Evolutionary conservation across 2,888 invertebrate species (phyloP), one percentile per base, ranked within the genome.

Genomic region (Aplocera efformata): DNA sequence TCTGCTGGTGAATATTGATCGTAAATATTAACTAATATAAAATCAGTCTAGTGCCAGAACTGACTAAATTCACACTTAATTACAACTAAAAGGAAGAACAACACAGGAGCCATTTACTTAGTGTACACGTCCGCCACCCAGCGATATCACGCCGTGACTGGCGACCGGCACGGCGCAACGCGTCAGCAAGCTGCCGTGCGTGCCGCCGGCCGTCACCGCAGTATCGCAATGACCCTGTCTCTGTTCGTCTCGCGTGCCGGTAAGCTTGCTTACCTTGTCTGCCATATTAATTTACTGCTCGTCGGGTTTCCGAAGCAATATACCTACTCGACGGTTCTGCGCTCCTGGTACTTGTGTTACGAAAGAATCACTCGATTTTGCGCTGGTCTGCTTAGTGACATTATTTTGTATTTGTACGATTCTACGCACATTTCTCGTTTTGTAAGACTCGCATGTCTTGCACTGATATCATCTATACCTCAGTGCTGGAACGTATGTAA

Each of bases 341-440:
- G 64, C 70, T 81, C 86, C 86, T 86, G 63, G 85, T 88, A 82
- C 67, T 76, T 68, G 58, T 68, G 79, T 84, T 82, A 82, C 83
- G 81, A 81, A 84, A 85, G 81, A 84, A 79, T 82, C 82, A 77
- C 77, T 75, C 32, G 31, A 30, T 10, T 74, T 70, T 72, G 68
- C 59, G n/a, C 66, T 59, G 50, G 51, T 50, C 27, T 17, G 3
- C 6, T 22, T n/a, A n/a, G n/a, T 22, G 22, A 22, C 13, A 17
- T 17, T 2, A 17, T 17, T 5, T 17, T n/a, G n/a, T n/a, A n/a
- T n/a, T n/a, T n/a, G n/a, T n/a, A n/a, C n/a, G n/a, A n/a, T n/a
- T n/a, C n/a, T n/a, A n/a, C n/a, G n/a, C n/a, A n/a, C n/a, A n/a
- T n/a, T n/a, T n/a, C n/a, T n/a, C n/a, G n/a, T n/a, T n/a, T n/a